These are phyloP conservation scores for Idaea straminata DNA, from an alignment of 2,888 invertebrate genomes.

Conservation along the genomic window DNA sequence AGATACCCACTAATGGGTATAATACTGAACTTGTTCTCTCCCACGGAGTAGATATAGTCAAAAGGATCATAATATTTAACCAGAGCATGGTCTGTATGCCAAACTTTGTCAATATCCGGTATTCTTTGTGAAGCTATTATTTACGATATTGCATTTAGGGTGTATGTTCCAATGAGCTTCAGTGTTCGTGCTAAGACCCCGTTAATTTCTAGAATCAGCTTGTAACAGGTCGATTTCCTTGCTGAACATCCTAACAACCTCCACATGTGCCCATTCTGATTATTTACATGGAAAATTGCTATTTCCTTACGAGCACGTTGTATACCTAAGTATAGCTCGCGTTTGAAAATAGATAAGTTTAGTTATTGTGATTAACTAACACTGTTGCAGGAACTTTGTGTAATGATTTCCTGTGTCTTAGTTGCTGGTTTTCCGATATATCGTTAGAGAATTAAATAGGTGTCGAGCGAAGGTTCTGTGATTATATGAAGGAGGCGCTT, in stretches of 20 bases:
- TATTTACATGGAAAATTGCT: slow-evolving; percentile 25
- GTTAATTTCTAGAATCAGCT: slow-evolving; percentile 15
- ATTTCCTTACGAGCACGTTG: slow-evolving; percentile 8
- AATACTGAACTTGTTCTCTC: not conserved
- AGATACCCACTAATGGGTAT: not conserved
- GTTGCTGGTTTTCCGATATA: slow-evolving; percentile 38
- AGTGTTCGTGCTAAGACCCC: not conserved
- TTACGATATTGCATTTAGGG: not conserved
- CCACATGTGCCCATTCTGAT: slow-evolving; percentile 17
- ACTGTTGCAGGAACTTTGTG: slow-evolving; percentile 3
- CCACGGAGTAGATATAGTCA: not conserved
- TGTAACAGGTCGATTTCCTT: slow-evolving; percentile 10
- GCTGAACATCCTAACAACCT: slow-evolving; percentile 12
- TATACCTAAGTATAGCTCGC: not conserved
- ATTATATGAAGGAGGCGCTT: slow-evolving; percentile 62
- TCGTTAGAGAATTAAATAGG: slow-evolving; percentile 50
- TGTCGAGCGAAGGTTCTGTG: slow-evolving; percentile 68
- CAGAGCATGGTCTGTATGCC: not conserved
- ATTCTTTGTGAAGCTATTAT: not conserved
- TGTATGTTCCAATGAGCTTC: not conserved
- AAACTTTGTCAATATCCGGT: not conserved
- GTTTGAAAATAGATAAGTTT: too few species aligned
- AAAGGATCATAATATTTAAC: not conserved
- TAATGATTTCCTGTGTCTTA: slow-evolving; percentile 20
- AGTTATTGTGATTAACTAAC: not conserved